A percentile compares a stretch with the other conserved stretches of the same genome.
These are phyloP conservation scores for Lamellibrachia columna DNA, from an alignment of 2,888 invertebrate species.

Conservation along the genomic window DNA sequence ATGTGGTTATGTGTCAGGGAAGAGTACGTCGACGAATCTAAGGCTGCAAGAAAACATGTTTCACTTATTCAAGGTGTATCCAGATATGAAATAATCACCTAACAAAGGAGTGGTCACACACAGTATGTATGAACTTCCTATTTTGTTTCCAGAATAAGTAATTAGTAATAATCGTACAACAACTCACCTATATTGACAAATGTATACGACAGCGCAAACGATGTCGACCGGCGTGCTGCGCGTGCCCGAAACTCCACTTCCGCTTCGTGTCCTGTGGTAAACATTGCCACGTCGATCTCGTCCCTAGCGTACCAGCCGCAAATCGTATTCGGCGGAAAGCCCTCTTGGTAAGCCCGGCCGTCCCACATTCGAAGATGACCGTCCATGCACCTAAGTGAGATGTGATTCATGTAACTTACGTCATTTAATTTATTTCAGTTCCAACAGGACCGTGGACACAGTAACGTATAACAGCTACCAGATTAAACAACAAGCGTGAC, in stretches of 20 bases:
- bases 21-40: not conserved
- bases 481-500: too few relatives aligned
- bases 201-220: constrained; percentile 19
- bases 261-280: constrained; percentile 26
- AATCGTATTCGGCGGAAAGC: constrained; percentile 32
- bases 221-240: not conserved
- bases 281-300: constrained; percentile 28
- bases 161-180: not conserved
- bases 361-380: constrained; percentile 36
- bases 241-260: constrained; percentile 22
- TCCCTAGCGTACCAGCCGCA: constrained; percentile 35
- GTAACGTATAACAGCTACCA: too few relatives aligned
- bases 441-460: too few relatives aligned
- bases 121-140: not conserved
- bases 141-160: not conserved
- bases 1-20: not conserved
- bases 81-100: not conserved
- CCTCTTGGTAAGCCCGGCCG: constrained; percentile 29
- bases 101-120: not conserved
- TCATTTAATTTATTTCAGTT: too few relatives aligned
- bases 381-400: constrained; percentile 30
- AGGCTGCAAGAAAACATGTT: not conserved
- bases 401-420: not conserved
- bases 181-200: constrained; percentile 27
- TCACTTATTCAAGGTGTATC: not conserved